phyloP scores from a whole-genome alignment of 2,888 invertebrate species.

The Monochamus alternatus region DNA sequence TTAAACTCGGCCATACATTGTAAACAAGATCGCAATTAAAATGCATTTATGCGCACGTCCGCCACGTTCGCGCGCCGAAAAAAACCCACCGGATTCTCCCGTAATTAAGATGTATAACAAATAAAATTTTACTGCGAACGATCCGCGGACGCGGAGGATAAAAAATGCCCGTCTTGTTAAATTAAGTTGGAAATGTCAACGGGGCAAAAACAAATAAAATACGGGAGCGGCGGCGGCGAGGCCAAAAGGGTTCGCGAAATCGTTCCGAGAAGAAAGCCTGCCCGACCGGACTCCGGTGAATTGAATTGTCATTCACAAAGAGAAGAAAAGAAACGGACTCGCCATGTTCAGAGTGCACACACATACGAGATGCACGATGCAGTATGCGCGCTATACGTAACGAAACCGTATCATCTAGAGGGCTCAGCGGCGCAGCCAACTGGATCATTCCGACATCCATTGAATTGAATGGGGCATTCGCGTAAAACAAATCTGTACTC shows the following conservation, averaged over 20 bases:
- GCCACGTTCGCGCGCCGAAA: neutral
- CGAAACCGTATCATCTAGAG: neutral
- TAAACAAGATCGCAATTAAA: neutral
- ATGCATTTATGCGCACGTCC: slow-evolving; percentile 3
- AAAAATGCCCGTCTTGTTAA: slow-evolving; percentile 58
- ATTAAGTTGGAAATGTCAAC: slow-evolving; percentile 70
- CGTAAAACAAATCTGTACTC: no score
- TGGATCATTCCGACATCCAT: neutral
- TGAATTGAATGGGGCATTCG: no score
- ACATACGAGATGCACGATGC: slow-evolving; percentile 16
- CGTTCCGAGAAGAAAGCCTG: slow-evolving; percentile 64
- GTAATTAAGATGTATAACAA: slow-evolving; percentile 39
- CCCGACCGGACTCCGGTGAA: slow-evolving; percentile 62
- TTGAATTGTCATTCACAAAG: slow-evolving; percentile 68
- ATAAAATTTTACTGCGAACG: slow-evolving; percentile 31
- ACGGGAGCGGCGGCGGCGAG: slow-evolving; percentile 64
- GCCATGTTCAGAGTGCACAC: slow-evolving; percentile 39
- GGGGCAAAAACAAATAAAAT: slow-evolving; percentile 56
- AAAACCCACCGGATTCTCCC: slow-evolving; percentile 10
- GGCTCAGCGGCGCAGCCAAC: neutral
- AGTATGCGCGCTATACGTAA: neutral
- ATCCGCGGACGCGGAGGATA: neutral
- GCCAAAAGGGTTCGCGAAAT: slow-evolving; percentile 64
- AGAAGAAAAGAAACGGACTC: slow-evolving; percentile 51
- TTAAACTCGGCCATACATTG: neutral